A percentile compares a stretch with the other conserved stretches of the same genome.
Evolutionary conservation across 2,888 invertebrate genomes (phyloP).

Genomic region (Chorisops tibialis): DNA sequence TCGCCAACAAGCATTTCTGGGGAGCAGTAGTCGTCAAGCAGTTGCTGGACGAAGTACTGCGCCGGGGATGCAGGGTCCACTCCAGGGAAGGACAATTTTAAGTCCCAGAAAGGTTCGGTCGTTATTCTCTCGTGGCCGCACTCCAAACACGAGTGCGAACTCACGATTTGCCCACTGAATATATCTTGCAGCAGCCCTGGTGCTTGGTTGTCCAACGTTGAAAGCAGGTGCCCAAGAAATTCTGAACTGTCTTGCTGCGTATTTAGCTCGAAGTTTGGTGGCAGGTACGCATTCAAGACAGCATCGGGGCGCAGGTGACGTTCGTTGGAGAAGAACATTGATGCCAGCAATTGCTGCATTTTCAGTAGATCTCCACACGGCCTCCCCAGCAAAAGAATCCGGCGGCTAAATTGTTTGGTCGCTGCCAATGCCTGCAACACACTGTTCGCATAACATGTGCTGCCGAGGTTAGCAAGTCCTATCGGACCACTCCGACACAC

Average conservation of each 20-base stretch:
- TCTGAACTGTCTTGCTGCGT: conserved; percentile 90
- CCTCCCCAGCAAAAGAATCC: conserved; percentile 60
- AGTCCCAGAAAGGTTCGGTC: conserved; percentile 75
- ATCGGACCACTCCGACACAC: not conserved
- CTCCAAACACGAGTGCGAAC: conserved; percentile 68
- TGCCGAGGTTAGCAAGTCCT: no score
- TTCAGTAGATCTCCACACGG: no score
- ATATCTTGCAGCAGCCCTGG: no score
- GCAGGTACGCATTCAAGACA: no score
- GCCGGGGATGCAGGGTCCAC: conserved; percentile 21
- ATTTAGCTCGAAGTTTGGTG: no score
- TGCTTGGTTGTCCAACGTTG: no score
- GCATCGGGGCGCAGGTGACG: conserved; percentile 68
- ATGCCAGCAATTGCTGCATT: no score
- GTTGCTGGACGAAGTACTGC: conserved; percentile 66
- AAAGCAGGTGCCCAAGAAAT: no score
- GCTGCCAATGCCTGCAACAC: not conserved
- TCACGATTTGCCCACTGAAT: conserved; percentile 73
- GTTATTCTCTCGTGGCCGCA: conserved; percentile 71
- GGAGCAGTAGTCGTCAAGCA: no score
- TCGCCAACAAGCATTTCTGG: no score
- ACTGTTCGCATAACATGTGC: no score
- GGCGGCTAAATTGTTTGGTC: conserved; percentile 58
- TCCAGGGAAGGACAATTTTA: conserved; percentile 75
- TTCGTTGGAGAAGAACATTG: no score